A percentile compares a stretch with the other conserved stretches of the same genome.
phyloP scores from a whole-genome alignment of 1,140 invertebrate genomes.

The Diachasmimorpha longicaudata region DNA sequence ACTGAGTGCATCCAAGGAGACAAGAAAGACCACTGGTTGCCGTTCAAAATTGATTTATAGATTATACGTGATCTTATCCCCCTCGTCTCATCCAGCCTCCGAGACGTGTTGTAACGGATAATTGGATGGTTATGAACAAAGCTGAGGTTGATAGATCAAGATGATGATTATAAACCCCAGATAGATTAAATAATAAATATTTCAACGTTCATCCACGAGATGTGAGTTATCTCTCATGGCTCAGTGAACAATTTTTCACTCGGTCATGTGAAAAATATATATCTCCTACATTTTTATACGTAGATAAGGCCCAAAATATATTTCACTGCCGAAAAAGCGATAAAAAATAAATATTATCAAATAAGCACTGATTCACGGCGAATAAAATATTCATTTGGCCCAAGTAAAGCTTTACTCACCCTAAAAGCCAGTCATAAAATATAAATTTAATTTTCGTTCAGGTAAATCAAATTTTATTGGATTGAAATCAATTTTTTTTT shows the following conservation, averaged over 20 bases:
- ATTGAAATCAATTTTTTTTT: too few species aligned
- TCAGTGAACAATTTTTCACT: neutral
- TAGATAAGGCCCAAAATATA: too few species aligned
- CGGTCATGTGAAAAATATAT: neutral
- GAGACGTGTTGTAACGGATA: slow-evolving; percentile 29
- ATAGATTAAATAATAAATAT: neutral
- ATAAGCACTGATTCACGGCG: too few species aligned
- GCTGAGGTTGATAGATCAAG: neutral
- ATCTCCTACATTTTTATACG: too few species aligned
- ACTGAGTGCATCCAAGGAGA: neutral
- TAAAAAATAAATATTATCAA: too few species aligned
- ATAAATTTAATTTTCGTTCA: too few species aligned
- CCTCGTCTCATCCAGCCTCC: neutral
- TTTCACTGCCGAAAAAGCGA: too few species aligned
- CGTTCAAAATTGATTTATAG: slow-evolving; percentile 26
- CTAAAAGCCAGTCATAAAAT: too few species aligned
- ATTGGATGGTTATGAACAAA: slow-evolving; percentile 21
- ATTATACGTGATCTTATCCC: slow-evolving; percentile 25
- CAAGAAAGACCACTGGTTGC: neutral
- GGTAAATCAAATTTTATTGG: too few species aligned
- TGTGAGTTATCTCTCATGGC: neutral
- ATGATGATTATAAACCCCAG: neutral
- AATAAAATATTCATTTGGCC: too few species aligned
- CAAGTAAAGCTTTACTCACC: too few species aligned
- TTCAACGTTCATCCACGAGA: neutral